These are phyloP conservation scores for Zophobas atratus DNA, from an alignment of 1,140 invertebrate genomes.

Conservation along the genomic window DNA sequence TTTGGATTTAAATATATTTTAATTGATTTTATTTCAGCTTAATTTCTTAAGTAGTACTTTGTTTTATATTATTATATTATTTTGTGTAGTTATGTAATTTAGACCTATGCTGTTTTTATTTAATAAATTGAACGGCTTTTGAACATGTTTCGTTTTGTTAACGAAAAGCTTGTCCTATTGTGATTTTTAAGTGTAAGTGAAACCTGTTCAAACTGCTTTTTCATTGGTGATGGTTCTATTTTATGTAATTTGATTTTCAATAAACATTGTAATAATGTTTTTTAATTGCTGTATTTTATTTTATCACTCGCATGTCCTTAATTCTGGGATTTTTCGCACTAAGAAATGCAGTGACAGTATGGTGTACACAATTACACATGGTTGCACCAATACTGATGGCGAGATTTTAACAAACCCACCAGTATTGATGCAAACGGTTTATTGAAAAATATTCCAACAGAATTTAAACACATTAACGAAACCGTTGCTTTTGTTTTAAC, in stretches of 20 bases:
- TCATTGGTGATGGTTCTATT: conserved; percentile 64
- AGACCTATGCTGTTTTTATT: conserved; percentile 55
- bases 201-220: conserved; percentile 57
- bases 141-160: conserved; percentile 41
- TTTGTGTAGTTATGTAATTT: conserved; percentile 57
- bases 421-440: conserved; percentile 11
- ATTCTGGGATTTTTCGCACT: conserved; percentile 54
- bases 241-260: conserved; percentile 64
- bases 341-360: conserved; percentile 18
- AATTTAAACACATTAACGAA: conserved; percentile 31
- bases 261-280: conserved; percentile 66
- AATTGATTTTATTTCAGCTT: conserved; percentile 56
- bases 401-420: not conserved
- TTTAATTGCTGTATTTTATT: conserved; percentile 65
- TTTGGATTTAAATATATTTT: conserved; percentile 52
- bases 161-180: conserved; percentile 8
- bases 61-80: conserved; percentile 52
- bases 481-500: conserved; percentile 27
- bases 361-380: conserved; percentile 15
- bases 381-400: not conserved
- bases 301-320: conserved; percentile 62
- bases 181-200: conserved; percentile 39
- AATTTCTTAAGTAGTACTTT: conserved; percentile 56
- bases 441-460: conserved; percentile 25
- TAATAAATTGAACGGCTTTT: conserved; percentile 47